Conservation (phyloP, 2,113 vertebrate species). For the Gnathonemus echidnorhynchus region DNA sequence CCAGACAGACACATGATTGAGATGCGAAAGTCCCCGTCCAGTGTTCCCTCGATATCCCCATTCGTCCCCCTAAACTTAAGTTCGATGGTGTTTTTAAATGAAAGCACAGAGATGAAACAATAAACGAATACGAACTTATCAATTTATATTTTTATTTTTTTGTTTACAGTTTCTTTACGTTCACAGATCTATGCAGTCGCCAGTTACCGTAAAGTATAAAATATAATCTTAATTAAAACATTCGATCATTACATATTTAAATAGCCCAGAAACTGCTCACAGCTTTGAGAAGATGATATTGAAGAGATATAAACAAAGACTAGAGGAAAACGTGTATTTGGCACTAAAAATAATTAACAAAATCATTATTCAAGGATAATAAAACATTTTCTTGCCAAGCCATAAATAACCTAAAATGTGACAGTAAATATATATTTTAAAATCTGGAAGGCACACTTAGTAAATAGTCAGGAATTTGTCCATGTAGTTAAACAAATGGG, state of each 20-base stretch:
- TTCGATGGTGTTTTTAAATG: background rate
- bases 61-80: background rate
- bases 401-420: constrained; percentile 26
- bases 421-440: constrained; percentile 13
- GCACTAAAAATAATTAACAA: background rate
- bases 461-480: background rate
- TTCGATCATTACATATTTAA: constrained; percentile 31
- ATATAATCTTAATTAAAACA: constrained; percentile 40
- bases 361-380: constrained; percentile 3
- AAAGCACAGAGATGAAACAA: background rate
- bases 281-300: constrained; percentile 8
- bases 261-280: background rate
- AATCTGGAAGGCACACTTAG: background rate
- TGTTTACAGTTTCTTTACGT: constrained; percentile 8
- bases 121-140: background rate
- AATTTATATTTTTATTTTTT: constrained; percentile 11
- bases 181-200: constrained; percentile 32
- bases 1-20: background rate
- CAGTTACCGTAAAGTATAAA: constrained; percentile 43
- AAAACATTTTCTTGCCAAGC: constrained; percentile 16
- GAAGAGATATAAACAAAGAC: background rate
- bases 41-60: too few relatives aligned
- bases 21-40: background rate
- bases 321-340: background rate
- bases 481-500: background rate